phyloP scores from a whole-genome alignment of 2,888 invertebrate genomes.

The Lithophane socia region DNA sequence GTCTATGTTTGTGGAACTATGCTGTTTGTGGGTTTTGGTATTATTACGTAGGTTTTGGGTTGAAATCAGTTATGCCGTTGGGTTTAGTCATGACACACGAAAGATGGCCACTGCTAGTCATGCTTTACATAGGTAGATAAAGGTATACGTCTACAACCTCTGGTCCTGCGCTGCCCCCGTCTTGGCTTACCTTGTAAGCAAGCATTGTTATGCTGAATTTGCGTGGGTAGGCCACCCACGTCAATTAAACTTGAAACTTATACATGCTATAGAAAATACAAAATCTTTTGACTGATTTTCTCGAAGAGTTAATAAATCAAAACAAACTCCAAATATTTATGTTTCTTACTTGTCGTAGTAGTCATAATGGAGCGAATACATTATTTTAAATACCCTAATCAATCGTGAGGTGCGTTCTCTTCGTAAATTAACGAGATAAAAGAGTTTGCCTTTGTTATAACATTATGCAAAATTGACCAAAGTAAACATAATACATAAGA shows the following conservation, averaged over 20 bases:
- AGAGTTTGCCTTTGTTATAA: conserved; percentile 47
- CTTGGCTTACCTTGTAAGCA: not conserved
- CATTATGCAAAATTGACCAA: conserved; percentile 39
- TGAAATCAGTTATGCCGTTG: not conserved
- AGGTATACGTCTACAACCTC: not conserved
- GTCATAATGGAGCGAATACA: conserved; percentile 36
- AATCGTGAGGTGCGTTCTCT: conserved; percentile 55
- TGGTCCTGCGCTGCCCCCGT: not conserved
- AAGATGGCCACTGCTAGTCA: too few relatives aligned
- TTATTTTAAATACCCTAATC: conserved; percentile 59
- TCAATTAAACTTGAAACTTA: not conserved
- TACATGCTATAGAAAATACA: not conserved
- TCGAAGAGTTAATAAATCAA: conserved; percentile 18
- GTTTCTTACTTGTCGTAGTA: conserved; percentile 28
- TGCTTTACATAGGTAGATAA: not conserved
- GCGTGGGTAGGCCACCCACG: not conserved
- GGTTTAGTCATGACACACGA: not conserved
- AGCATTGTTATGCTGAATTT: not conserved
- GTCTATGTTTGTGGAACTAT: conserved; percentile 27
- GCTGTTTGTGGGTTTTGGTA: conserved; percentile 2
- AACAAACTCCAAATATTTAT: not conserved
- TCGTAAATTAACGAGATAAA: conserved; percentile 59
- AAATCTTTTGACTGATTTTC: not conserved
- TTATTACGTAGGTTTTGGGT: conserved; percentile 7
- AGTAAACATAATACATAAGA: conserved; percentile 20